A percentile compares a stretch with the other conserved stretches of the same genome.
phyloP scores from a whole-genome alignment of 2,888 invertebrate genomes.

The Helicoverpa assulta region DNA sequence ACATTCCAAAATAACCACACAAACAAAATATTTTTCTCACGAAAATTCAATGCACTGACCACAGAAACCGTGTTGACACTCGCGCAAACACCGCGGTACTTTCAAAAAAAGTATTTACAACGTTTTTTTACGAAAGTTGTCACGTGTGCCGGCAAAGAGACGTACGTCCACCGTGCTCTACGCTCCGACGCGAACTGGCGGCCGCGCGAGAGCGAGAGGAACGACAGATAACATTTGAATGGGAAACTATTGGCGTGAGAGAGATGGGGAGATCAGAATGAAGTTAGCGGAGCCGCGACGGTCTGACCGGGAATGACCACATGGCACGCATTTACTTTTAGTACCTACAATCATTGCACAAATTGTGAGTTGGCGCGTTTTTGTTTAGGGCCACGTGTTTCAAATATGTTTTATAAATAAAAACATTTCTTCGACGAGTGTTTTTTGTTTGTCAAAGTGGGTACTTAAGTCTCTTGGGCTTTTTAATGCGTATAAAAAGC shows the following conservation, averaged over 20 bases:
- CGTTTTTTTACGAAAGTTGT: conserved; percentile 86
- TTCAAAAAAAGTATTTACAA: conserved; percentile 77
- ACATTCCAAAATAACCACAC: conserved; percentile 82
- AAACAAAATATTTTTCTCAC: conserved; percentile 67
- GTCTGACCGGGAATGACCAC: conserved; percentile 85
- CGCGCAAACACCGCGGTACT: conserved; percentile 73
- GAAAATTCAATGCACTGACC: conserved; percentile 66
- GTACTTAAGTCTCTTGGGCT: conserved; percentile 37
- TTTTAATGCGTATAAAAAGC: conserved; percentile 40
- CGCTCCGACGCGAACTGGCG: conserved; percentile 77
- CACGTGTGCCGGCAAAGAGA: conserved; percentile 65
- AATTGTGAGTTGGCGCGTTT: conserved; percentile 85
- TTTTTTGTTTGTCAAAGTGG: conserved; percentile 56
- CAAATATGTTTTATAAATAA: conserved; percentile 73
- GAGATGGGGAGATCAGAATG: conserved; percentile 70
- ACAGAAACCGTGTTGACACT: conserved; percentile 71
- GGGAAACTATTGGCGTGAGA: conserved; percentile 66
- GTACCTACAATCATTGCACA: conserved; percentile 85
- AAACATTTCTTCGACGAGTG: conserved; percentile 56
- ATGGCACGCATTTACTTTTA: conserved; percentile 84
- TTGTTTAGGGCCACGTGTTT: conserved; percentile 84
- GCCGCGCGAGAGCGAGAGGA: conserved; percentile 78
- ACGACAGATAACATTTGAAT: conserved; percentile 73
- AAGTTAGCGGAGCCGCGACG: conserved; percentile 78
- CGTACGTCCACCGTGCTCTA: conserved; percentile 64